Conservation (phyloP, 2,888 invertebrate species). For the Operophtera brumata region DNA sequence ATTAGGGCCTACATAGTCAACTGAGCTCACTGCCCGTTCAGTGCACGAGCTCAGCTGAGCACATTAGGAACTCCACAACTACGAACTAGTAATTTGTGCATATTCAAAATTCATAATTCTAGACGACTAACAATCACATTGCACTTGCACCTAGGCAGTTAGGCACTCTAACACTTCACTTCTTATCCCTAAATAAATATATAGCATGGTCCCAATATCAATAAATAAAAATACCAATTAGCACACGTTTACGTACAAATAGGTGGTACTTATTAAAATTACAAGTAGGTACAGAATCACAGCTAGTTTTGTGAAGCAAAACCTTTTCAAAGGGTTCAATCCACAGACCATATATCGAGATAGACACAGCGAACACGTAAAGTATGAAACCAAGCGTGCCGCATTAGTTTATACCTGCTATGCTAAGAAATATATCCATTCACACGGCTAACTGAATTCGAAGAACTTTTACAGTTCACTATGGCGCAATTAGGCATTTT, state of each 20-base stretch:
- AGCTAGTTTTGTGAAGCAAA: not conserved
- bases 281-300: not conserved
- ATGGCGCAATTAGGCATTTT: too few species aligned
- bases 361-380: too few species aligned
- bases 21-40: too few species aligned
- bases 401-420: too few species aligned
- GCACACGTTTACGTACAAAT: constrained; percentile 1
- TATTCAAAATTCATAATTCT: constrained; percentile 27
- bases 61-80: constrained; percentile 26
- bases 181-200: constrained; percentile 31
- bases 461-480: too few species aligned
- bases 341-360: too few species aligned
- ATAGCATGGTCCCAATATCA: constrained; percentile 43
- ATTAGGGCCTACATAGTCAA: too few species aligned
- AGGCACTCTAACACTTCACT: constrained; percentile 48
- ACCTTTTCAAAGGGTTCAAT: constrained; percentile 6
- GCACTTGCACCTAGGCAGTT: constrained; percentile 30
- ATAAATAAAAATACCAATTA: too few species aligned
- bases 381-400: too few species aligned
- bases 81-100: constrained; percentile 27
- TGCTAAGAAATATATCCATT: too few species aligned
- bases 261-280: not conserved
- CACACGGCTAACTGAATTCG: too few species aligned
- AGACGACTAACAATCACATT: constrained; percentile 47
- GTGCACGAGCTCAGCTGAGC: too few species aligned